A percentile compares a stretch with the other conserved stretches of the same genome.
phyloP scores from a whole-genome alignment of 2,888 invertebrate genomes.

The Geophilus truncorum region DNA sequence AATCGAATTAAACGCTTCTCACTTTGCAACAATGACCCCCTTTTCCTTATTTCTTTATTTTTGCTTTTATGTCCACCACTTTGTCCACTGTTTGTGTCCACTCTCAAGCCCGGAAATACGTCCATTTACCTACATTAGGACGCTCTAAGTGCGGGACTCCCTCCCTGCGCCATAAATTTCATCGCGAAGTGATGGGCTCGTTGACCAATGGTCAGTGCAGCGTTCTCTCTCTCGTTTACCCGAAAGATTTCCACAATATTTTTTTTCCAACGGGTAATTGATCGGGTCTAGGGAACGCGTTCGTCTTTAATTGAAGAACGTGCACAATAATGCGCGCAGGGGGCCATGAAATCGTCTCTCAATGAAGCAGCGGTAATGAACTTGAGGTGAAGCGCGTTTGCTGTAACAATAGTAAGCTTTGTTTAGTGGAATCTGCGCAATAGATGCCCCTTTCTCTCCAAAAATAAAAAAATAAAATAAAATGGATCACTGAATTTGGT shows the following conservation, averaged over 20 bases:
- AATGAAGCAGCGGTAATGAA: constrained; percentile 20
- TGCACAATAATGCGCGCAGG: constrained; percentile 21
- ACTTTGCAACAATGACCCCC: neutral
- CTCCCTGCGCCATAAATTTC: neutral
- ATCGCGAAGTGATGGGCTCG: neutral
- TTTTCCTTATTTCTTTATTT: neutral
- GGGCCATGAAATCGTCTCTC: constrained; percentile 21
- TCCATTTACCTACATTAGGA: constrained; percentile 24
- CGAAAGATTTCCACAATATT: constrained; percentile 5
- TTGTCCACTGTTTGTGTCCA: constrained; percentile 12
- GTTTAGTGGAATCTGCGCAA: neutral
- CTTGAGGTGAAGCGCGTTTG: constrained; percentile 13
- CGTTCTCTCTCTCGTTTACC: neutral
- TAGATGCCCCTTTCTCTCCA: neutral
- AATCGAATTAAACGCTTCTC: neutral
- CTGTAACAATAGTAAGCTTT: neutral
- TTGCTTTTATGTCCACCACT: neutral
- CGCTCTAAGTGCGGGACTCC: constrained; percentile 5
- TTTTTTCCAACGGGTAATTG: constrained; percentile 6
- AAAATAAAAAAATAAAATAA: too few relatives aligned
- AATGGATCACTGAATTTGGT: too few relatives aligned
- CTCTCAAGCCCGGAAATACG: neutral
- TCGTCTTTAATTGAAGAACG: constrained; percentile 27
- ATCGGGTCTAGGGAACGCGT: constrained; percentile 2
- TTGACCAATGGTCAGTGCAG: constrained; percentile 24